Evolutionary conservation across 2,888 invertebrate genomes (phyloP).

Genomic region (Lithophane ornitopus): DNA sequence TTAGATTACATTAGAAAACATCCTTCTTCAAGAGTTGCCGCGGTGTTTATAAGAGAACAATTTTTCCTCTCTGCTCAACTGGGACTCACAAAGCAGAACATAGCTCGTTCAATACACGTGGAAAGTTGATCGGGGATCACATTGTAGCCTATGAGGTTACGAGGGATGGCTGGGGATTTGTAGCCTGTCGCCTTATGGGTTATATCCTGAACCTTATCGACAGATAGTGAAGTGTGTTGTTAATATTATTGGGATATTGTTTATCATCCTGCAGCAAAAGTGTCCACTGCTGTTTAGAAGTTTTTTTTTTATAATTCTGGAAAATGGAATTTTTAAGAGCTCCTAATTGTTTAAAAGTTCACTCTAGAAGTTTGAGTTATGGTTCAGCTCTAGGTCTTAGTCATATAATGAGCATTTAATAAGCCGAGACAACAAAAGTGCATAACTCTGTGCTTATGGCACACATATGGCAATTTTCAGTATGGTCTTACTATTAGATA

Average conservation of each 20-base stretch:
- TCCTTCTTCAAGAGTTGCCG: not conserved
- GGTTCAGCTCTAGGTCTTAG: not conserved
- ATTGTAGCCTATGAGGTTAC: conserved; percentile 59
- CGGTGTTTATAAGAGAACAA: conserved; percentile 28
- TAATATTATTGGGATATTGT: conserved; percentile 8
- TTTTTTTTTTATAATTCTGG: not conserved
- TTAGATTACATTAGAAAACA: not conserved
- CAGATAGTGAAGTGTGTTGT: conserved; percentile 25
- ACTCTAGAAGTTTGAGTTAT: not conserved
- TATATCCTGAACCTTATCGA: conserved; percentile 51
- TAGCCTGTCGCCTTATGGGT: conserved; percentile 59
- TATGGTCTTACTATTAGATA: not conserved
- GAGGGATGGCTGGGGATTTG: conserved; percentile 60
- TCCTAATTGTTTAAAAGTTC: not conserved
- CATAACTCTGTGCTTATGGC: no score
- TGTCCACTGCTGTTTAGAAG: not conserved
- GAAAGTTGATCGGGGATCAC: conserved; percentile 60
- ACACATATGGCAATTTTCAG: not conserved
- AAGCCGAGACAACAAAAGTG: not conserved
- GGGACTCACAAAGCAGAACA: conserved; percentile 47
- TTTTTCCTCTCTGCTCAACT: conserved; percentile 45
- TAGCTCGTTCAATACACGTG: conserved; percentile 43
- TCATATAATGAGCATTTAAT: not conserved
- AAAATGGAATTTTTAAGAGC: not conserved
- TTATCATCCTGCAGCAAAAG: not conserved